These are phyloP conservation scores for Ptychodera flava DNA, from an alignment of 35 echinoderm and acorn worm genomes.

Conservation along the genomic window DNA sequence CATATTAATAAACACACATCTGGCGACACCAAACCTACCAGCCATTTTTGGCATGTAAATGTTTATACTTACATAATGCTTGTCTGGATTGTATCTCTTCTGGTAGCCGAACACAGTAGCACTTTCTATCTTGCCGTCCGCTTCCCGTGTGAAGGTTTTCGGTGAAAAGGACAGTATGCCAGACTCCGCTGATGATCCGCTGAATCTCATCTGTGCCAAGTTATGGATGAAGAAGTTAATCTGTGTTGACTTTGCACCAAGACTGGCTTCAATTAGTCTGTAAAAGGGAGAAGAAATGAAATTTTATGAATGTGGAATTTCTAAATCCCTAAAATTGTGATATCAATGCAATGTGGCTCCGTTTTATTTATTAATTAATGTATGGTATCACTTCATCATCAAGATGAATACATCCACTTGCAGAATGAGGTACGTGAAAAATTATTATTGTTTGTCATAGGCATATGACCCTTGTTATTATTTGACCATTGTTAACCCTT, in stretches of 20 bases:
- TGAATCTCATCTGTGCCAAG: slow-evolving; percentile 77
- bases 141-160: slow-evolving; percentile 74
- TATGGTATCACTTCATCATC: too few species aligned
- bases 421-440: too few species aligned
- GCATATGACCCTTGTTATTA: too few species aligned
- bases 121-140: slow-evolving; percentile 69
- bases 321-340: slow-evolving; percentile 6
- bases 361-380: too few species aligned
- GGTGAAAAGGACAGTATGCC: slow-evolving; percentile 85
- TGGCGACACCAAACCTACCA: too few species aligned
- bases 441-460: too few species aligned
- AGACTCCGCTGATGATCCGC: slow-evolving; percentile 42
- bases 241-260: slow-evolving; percentile 85
- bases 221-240: slow-evolving; percentile 99
- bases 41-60: too few species aligned
- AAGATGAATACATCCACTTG: too few species aligned
- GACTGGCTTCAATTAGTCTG: slow-evolving; percentile 87
- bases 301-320: too few species aligned
- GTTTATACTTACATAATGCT: slow-evolving; percentile 93
- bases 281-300: slow-evolving; percentile 6
- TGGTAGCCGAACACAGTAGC: slow-evolving; percentile 78
- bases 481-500: too few species aligned
- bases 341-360: too few species aligned
- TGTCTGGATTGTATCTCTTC: slow-evolving; percentile 90
- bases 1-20: too few species aligned